Percentiles rank a stretch among this genome's conserved stretches.
phyloP scores from a whole-genome alignment of 2,888 invertebrate species.

The Nesidiocoris tenuis region DNA sequence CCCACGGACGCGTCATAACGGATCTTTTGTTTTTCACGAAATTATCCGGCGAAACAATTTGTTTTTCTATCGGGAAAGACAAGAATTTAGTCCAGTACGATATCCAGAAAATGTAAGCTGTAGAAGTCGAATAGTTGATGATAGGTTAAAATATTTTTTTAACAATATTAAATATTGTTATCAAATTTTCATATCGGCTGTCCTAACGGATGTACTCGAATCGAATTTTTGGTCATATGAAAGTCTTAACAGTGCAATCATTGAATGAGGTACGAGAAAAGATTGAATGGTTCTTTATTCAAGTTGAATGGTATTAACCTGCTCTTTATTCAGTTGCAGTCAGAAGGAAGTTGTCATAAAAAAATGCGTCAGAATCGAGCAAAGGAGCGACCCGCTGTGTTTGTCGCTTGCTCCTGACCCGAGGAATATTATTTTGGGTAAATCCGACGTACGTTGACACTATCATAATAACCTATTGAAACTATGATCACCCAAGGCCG shows the following conservation, averaged over 20 bases:
- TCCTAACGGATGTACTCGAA: too few relatives aligned
- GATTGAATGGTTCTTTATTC: too few relatives aligned
- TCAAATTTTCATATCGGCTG: too few relatives aligned
- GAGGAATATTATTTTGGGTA: conserved; percentile 28
- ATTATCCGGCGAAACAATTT: conserved; percentile 8
- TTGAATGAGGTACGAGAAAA: too few relatives aligned
- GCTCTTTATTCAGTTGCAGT: not conserved
- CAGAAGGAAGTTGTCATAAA: conserved; percentile 24
- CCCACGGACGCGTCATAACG: conserved; percentile 28
- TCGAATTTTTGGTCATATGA: too few relatives aligned
- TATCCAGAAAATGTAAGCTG: conserved; percentile 22
- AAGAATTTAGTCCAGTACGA: conserved; percentile 35
- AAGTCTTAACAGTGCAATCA: too few relatives aligned
- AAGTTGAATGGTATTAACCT: not conserved
- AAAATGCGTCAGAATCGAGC: conserved; percentile 35
- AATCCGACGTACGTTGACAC: conserved; percentile 23
- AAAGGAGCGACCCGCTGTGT: conserved; percentile 36
- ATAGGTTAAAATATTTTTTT: too few relatives aligned
- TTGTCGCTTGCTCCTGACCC: conserved; percentile 19
- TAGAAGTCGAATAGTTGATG: not conserved
- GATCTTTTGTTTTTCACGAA: conserved; percentile 32
- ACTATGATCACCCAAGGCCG: not conserved
- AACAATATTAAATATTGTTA: too few relatives aligned
- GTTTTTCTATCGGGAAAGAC: conserved; percentile 38
- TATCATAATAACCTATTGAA: not conserved